Conservation (phyloP, 1,140 invertebrate genomes). For the Zophobas atratus region DNA sequence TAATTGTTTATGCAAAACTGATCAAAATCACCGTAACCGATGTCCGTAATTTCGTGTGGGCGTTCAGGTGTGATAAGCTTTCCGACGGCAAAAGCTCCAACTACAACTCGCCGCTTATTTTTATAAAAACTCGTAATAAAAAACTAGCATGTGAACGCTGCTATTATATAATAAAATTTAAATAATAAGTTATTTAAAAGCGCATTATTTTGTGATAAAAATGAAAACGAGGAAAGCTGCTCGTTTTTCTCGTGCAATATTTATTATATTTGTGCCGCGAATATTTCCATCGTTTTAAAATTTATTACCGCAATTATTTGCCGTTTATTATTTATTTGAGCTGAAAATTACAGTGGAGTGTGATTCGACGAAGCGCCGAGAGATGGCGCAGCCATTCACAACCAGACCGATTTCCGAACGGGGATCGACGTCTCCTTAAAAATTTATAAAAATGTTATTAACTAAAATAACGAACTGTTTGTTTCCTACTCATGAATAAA, state of each 20-base stretch:
- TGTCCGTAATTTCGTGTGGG: not conserved
- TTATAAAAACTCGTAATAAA: too few relatives aligned
- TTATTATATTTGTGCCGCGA: too few relatives aligned
- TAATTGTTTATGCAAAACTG: too few relatives aligned
- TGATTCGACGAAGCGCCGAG: not conserved
- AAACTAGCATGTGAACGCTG: too few relatives aligned
- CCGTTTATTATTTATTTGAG: too few relatives aligned
- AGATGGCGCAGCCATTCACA: slow-evolving; percentile 11
- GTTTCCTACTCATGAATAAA: slow-evolving; percentile 12
- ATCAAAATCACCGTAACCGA: not conserved
- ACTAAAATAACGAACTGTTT: slow-evolving; percentile 2
- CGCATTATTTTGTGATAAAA: too few relatives aligned
- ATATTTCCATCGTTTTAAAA: too few relatives aligned
- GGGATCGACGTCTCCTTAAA: not conserved
- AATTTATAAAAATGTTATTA: not conserved
- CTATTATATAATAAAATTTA: too few relatives aligned
- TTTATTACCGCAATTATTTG: too few relatives aligned
- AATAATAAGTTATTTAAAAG: too few relatives aligned
- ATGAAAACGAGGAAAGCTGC: too few relatives aligned
- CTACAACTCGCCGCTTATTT: not conserved
- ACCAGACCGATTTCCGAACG: not conserved
- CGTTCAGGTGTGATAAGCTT: not conserved
- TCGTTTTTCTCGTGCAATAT: too few relatives aligned
- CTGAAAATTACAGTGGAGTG: not conserved
- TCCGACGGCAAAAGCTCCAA: not conserved